Conservation (phyloP, 2,797 vertebrate genomes). For the Epinephelus awoara region DNA sequence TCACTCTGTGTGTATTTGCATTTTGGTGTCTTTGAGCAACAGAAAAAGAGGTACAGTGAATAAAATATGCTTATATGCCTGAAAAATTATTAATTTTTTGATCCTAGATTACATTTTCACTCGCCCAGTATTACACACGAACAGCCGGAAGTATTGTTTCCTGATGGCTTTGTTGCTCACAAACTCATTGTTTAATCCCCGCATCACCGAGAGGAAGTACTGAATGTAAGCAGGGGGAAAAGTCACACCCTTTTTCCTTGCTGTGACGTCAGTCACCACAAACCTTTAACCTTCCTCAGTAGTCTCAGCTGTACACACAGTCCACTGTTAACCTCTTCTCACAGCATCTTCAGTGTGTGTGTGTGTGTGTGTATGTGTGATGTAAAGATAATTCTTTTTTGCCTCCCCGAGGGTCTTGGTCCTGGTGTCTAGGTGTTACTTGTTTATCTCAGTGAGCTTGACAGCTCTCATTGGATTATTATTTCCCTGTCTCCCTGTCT, state of each 20-base stretch:
- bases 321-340: conserved; percentile 82
- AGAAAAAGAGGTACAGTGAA: not conserved
- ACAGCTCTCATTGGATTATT: conserved; percentile 68
- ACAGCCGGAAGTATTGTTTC: not conserved
- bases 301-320: conserved; percentile 83
- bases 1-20: not conserved
- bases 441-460: conserved; percentile 57
- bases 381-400: conserved; percentile 37
- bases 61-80: not conserved
- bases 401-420: conserved; percentile 36
- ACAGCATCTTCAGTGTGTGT: conserved; percentile 62
- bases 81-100: not conserved
- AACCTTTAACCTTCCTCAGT: conserved; percentile 80
- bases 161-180: conserved; percentile 4
- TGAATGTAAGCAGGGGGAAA: conserved; percentile 61
- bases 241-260: conserved; percentile 65
- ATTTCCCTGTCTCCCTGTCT: conserved; percentile 50
- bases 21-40: not conserved
- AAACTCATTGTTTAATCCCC: conserved; percentile 38
- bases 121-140: not conserved
- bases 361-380: conserved; percentile 33
- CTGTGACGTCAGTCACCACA: conserved; percentile 77
- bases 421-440: conserved; percentile 48
- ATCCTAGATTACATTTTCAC: not conserved
- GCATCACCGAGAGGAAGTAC: conserved; percentile 49